A percentile compares a stretch with the other conserved stretches of the same genome.
Evolutionary conservation across 2,888 invertebrate genomes (phyloP).

Genomic region (Leptinotarsa tumamoca): DNA sequence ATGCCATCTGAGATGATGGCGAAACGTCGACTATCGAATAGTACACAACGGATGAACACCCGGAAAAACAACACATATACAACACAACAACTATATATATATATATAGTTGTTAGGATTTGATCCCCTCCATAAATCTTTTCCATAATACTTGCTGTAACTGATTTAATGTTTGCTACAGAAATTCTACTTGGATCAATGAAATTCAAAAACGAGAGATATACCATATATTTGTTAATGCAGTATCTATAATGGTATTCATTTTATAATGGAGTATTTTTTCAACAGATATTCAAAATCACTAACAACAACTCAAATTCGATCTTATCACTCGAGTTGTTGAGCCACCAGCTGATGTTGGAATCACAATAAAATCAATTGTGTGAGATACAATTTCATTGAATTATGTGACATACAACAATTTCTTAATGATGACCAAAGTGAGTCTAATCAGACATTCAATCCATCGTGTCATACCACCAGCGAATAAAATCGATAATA

Average conservation of each 20-base stretch:
- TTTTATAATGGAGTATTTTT: conserved; percentile 36
- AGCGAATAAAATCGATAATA: neutral
- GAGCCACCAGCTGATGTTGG: neutral
- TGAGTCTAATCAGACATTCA: neutral
- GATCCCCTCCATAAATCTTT: no score
- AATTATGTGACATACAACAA: no score
- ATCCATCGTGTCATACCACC: neutral
- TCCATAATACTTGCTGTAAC: no score
- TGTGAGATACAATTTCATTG: no score
- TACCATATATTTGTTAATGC: conserved; percentile 40
- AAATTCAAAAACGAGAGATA: conserved; percentile 35
- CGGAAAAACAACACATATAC: no score
- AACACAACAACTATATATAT: no score
- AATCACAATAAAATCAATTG: neutral
- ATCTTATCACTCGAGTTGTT: neutral
- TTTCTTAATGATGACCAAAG: neutral
- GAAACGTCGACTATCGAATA: no score
- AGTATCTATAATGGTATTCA: conserved; percentile 32
- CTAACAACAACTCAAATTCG: conserved; percentile 9
- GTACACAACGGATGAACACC: no score
- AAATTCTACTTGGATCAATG: conserved; percentile 20
- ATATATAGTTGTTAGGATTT: no score
- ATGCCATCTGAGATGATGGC: no score
- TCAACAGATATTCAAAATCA: conserved; percentile 28
- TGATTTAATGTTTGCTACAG: no score